Conservation (phyloP, 2,113 vertebrate genomes). For the Thomomys bottae region DNA sequence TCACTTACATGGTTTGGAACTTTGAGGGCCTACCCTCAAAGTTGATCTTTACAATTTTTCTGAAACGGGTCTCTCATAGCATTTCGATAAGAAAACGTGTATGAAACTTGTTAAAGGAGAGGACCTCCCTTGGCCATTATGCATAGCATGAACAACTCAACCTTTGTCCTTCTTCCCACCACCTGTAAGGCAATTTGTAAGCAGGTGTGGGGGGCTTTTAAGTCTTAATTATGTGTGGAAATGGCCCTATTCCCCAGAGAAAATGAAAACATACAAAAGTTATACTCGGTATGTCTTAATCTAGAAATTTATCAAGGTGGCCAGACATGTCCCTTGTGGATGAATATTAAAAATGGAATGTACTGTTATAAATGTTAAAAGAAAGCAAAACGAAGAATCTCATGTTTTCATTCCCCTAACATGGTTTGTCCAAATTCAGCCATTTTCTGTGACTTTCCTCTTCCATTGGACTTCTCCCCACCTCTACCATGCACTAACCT, state of each 20-base stretch:
- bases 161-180: neutral
- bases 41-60: neutral
- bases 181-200: neutral
- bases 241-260: neutral
- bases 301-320: neutral
- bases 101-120: neutral
- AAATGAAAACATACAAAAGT: neutral
- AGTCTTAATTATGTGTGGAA: slow-evolving; percentile 5
- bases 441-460: neutral
- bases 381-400: neutral
- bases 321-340: neutral
- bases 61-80: neutral
- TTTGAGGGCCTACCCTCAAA: neutral
- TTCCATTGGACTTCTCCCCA: neutral
- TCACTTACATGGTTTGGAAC: slow-evolving; percentile 3
- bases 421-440: neutral
- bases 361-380: neutral
- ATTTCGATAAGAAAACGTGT: neutral
- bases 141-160: neutral
- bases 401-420: neutral
- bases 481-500: neutral
- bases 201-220: neutral
- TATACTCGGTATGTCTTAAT: neutral
- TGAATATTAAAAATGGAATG: neutral
- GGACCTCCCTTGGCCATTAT: neutral